Evolutionary conservation across 1,140 invertebrate species (phyloP).

Genomic region (Chymomyza costata): DNA sequence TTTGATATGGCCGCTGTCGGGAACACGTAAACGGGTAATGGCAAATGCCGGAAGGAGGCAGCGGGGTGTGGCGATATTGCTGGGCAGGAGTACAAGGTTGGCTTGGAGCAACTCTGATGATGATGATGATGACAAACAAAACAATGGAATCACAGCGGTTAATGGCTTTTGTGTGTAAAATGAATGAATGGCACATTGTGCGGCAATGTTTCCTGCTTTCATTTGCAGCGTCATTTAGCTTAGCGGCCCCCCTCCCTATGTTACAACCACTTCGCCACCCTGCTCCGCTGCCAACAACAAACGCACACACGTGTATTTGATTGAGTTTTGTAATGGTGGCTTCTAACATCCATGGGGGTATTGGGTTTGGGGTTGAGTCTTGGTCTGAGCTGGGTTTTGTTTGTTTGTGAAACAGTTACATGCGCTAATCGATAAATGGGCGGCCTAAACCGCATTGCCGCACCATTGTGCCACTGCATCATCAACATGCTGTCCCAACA

Average conservation of each 20-base stretch:
- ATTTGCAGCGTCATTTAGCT: conserved; percentile 70
- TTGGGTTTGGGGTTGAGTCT: too few relatives aligned
- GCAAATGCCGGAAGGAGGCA: too few relatives aligned
- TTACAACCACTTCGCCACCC: neutral
- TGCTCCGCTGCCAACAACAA: neutral
- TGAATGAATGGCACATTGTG: conserved; percentile 58
- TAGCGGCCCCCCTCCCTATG: conserved; percentile 19
- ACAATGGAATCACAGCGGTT: conserved; percentile 71
- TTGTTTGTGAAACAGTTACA: conserved; percentile 36
- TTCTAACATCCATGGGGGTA: too few relatives aligned
- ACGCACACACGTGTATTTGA: conserved; percentile 12
- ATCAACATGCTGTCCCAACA: too few relatives aligned
- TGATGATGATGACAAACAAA: conserved; percentile 69
- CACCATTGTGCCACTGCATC: too few relatives aligned
- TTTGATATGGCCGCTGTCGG: conserved; percentile 23
- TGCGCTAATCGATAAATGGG: conserved; percentile 56
- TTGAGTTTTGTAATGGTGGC: conserved; percentile 23
- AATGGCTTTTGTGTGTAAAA: conserved; percentile 72
- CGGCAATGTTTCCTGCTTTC: conserved; percentile 60
- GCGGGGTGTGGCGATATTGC: too few relatives aligned
- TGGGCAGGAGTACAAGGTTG: too few relatives aligned
- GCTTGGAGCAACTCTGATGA: conserved; percentile 23
- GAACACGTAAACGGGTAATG: too few relatives aligned
- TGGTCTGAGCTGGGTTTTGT: conserved; percentile 1
- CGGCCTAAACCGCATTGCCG: neutral